These are phyloP conservation scores for Mastacembelus armatus DNA, from an alignment of 2,797 vertebrate species.

Conservation along the genomic window DNA sequence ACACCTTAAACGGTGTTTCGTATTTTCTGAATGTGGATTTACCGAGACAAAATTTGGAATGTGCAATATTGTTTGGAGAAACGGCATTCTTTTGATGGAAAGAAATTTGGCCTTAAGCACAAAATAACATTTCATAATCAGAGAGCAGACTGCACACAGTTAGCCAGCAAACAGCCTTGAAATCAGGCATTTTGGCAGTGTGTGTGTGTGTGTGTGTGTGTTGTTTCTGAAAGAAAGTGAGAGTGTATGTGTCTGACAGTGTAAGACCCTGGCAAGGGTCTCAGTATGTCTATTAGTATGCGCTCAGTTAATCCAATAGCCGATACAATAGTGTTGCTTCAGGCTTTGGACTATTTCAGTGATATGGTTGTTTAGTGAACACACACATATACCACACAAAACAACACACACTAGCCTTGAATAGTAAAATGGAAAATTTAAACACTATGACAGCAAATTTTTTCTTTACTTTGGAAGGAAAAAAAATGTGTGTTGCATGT, in stretches of 20 bases:
- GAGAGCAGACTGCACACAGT: constrained; percentile 58
- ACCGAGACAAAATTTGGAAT: constrained; percentile 19
- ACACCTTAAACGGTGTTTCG: neutral
- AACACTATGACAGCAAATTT: constrained; percentile 34
- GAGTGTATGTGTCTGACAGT: constrained; percentile 35
- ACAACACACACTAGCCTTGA: constrained; percentile 3
- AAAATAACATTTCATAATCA: constrained; percentile 63
- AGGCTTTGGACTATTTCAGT: constrained; percentile 52
- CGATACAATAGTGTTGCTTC: constrained; percentile 53
- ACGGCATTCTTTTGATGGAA: constrained; percentile 23
- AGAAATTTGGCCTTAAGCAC: constrained; percentile 50
- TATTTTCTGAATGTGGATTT: constrained; percentile 24
- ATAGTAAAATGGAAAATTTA: constrained; percentile 33
- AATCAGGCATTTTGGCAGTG: constrained; percentile 56
- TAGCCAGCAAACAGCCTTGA: constrained; percentile 63
- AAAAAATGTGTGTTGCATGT: constrained; percentile 25
- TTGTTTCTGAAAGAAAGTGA: constrained; percentile 19
- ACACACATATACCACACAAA: constrained; percentile 31
- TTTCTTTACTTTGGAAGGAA: constrained; percentile 25
- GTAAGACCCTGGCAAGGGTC: constrained; percentile 44
- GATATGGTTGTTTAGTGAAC: constrained; percentile 54
- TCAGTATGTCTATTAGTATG: constrained; percentile 64
- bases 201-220: constrained; percentile 13
- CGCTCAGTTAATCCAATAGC: constrained; percentile 63
- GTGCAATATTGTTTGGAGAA: constrained; percentile 27